These are phyloP conservation scores for Mormyrus hasselquistii DNA, from an alignment of 2,797 vertebrate species.

Conservation along the genomic window DNA sequence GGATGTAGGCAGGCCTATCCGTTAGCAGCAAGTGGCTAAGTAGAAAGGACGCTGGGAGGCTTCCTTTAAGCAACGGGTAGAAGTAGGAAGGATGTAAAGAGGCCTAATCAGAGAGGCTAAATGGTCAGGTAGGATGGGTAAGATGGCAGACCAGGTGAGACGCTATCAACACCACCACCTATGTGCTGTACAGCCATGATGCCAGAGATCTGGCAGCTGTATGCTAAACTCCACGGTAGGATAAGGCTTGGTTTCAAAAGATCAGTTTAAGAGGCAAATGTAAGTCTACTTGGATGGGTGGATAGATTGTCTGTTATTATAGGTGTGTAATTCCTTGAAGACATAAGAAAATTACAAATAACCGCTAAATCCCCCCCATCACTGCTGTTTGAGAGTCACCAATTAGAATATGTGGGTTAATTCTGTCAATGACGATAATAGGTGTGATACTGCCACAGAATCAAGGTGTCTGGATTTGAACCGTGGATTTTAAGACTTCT, in stretches of 20 bases:
- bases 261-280: background rate
- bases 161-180: background rate
- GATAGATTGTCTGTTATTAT: background rate
- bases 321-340: background rate
- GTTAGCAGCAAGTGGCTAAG: background rate
- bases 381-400: slow-evolving; percentile 8
- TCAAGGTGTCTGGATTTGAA: background rate
- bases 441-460: background rate
- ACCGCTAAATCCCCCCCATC: background rate
- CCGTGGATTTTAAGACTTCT: background rate
- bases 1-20: background rate
- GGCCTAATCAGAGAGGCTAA: background rate
- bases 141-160: slow-evolving; percentile 5
- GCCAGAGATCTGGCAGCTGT: background rate
- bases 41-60: background rate
- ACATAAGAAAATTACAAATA: background rate
- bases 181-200: background rate
- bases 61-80: background rate
- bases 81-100: background rate
- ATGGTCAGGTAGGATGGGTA: background rate
- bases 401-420: background rate
- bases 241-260: too few relatives aligned
- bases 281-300: background rate
- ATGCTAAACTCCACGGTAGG: background rate
- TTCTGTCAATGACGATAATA: background rate